Base-by-base conservation (phyloP, 2,113 vertebrate species). In the Vombatus ursinus region DNA sequence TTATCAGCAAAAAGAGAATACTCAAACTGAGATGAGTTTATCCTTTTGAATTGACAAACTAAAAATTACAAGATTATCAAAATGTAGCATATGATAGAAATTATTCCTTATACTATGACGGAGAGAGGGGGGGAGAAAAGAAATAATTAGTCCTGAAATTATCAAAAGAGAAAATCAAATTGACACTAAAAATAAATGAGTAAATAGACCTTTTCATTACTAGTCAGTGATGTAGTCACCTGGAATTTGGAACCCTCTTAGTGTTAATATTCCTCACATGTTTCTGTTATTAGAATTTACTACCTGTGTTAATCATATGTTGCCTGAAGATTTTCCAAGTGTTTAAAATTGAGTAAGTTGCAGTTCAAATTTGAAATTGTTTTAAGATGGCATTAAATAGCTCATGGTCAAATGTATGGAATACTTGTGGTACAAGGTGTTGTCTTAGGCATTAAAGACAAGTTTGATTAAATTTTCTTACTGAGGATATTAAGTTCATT, bases 401-500 rank as follows among this genome's bases (percentile, higher is more conserved):
- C 51, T 95, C 77, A 26, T 95, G 50, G 50, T 94, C 90, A 94
- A 92, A 94, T 94, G 57, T 90, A 95, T 89, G 94, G 52, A 44
- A 91, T 95, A 84, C 16, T 49, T 94, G 25, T 90, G 93, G 84
- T 94, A 23, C 91, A 53, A 14, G 90, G 50, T 96, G 52, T 53
- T 91, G 5, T 97, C 94, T 92, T 68, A 92, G n/a, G 47, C 95
- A 68, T 94, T 24, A 11, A 95, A 95, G 25, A 51, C 91, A 49
- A 77, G 89, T 94, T 14, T 92, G 50, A n/a, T 91, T 51, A 92
- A n/a, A 91, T 90, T 8, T 90, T 48, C 95, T 96, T 28, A 16
- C n/a, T 92, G 44, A 92, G 91, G 96, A 54, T 97, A 93, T 94
- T 97, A 94, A 94, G 44, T 90, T 90, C 90, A 26, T 90, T 90